Evolutionary conservation across 2,888 invertebrate genomes (phyloP), one percentile per base, ranked within the genome.

Genomic region (Alentia gelatinosa): DNA sequence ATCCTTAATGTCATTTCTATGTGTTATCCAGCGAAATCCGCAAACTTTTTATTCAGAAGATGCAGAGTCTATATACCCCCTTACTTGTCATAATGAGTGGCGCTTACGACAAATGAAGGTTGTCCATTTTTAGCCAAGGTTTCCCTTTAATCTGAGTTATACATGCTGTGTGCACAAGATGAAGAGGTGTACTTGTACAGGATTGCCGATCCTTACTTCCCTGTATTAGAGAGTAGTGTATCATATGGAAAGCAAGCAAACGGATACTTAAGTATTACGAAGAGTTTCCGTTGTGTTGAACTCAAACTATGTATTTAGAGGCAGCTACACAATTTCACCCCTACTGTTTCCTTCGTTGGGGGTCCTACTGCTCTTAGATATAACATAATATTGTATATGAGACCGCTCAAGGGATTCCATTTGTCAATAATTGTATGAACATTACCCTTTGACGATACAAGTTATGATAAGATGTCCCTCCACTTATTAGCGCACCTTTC

Each of bases 231-330:
- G 5, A 19, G 79, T 79, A 79, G 39, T 35, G 23, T 68, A 30
- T 68, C 23, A 56, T 74, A 74, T 15, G 39, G 50, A 86, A 47
- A 86, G 33, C 26, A 50, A 86, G 86, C 47, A 86, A 47, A 86
- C 86, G 86, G 86, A 47, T 47, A 86, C 86, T 50, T 86, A 30
- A 86, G 86, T 86, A 86, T 47, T 86, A 86, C 86, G 86, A 50
- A 50, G 50, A 86, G 86, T 86, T 42, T 86, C 86, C 47, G 86
- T 86, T 86, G 42, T 42, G 86, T 86, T 86, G 86, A 86, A 86
- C 26, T 50, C 26, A 86, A 50, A 47, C 30, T 19, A 47, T 86
- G 50, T 50, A 86, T 83, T 86, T 47, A 86, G 86, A 86, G 86
- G 86, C 86, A 86, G 86, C 86, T 86, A 86, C 23, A 86, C 86